Evolutionary conservation across 1,140 invertebrate species (phyloP).

Genomic region (Aphaenogaster floridana): DNA sequence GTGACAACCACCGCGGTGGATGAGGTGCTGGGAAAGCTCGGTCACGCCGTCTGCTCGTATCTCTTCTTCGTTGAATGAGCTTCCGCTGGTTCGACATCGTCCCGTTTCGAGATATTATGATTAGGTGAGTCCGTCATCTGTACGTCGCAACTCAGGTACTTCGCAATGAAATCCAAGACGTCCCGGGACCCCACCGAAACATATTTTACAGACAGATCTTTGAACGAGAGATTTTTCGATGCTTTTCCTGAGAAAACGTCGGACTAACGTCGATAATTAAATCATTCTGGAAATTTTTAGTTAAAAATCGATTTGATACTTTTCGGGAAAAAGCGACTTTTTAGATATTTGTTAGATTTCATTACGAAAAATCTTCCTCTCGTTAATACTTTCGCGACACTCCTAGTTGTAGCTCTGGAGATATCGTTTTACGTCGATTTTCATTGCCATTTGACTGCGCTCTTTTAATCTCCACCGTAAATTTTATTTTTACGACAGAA

Average conservation of each 20-base stretch:
- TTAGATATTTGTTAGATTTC: neutral
- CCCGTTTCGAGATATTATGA: slow-evolving; percentile 84
- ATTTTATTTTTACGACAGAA: neutral
- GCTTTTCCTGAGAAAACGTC: neutral
- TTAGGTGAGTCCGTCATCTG: slow-evolving; percentile 82
- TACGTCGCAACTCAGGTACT: neutral
- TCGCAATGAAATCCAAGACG: neutral
- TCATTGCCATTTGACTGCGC: neutral
- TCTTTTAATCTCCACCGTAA: neutral
- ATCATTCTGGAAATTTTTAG: neutral
- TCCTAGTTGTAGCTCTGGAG: neutral
- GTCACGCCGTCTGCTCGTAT: slow-evolving; percentile 35
- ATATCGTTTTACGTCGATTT: neutral
- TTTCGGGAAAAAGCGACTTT: neutral
- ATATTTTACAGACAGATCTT: neutral
- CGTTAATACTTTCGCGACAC: neutral
- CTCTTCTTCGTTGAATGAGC: slow-evolving; percentile 76
- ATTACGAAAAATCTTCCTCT: neutral
- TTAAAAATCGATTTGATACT: neutral
- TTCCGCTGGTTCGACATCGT: slow-evolving; percentile 72
- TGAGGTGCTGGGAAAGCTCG: slow-evolving; percentile 66
- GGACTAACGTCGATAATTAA: neutral
- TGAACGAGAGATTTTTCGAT: neutral
- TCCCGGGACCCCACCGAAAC: neutral
- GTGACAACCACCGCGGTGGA: slow-evolving; percentile 19